These are phyloP conservation scores for Xiphorhynchus erythropygius DNA, from an alignment of 2,797 vertebrate genomes.

Conservation along the genomic window DNA sequence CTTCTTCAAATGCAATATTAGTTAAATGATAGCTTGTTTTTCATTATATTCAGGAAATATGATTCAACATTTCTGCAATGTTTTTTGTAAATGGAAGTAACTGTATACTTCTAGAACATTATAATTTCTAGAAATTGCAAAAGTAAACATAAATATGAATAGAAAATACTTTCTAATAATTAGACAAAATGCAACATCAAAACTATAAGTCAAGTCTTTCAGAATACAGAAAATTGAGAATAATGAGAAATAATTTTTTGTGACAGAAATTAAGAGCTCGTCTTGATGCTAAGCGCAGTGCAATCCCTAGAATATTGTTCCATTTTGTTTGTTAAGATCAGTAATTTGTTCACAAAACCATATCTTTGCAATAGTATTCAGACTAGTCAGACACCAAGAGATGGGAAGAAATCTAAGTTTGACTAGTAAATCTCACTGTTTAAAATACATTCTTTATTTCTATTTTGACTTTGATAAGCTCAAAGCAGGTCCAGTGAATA, in stretches of 20 bases:
- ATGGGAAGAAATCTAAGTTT: background rate
- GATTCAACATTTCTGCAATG: background rate
- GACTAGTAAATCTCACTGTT: background rate
- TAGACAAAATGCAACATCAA: background rate
- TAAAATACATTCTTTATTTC: background rate
- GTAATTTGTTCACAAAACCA: background rate
- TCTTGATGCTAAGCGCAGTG: background rate
- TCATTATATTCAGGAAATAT: slow-evolving; percentile 32
- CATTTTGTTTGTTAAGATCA: background rate
- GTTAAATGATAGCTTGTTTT: background rate
- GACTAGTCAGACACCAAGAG: background rate
- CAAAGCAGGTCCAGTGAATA: background rate
- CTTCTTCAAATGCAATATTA: slow-evolving; percentile 7
- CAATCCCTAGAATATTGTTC: background rate
- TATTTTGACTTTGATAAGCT: background rate
- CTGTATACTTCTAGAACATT: background rate
- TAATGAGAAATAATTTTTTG: background rate
- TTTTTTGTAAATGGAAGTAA: background rate
- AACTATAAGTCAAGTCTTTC: background rate
- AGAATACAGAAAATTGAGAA: background rate
- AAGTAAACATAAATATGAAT: background rate
- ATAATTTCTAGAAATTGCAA: too few relatives aligned
- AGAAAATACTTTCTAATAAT: background rate
- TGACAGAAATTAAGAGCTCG: background rate
- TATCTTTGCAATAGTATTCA: background rate